Conservation (phyloP, 2,113 vertebrate species). For the Eubucco bourcierii region DNA sequence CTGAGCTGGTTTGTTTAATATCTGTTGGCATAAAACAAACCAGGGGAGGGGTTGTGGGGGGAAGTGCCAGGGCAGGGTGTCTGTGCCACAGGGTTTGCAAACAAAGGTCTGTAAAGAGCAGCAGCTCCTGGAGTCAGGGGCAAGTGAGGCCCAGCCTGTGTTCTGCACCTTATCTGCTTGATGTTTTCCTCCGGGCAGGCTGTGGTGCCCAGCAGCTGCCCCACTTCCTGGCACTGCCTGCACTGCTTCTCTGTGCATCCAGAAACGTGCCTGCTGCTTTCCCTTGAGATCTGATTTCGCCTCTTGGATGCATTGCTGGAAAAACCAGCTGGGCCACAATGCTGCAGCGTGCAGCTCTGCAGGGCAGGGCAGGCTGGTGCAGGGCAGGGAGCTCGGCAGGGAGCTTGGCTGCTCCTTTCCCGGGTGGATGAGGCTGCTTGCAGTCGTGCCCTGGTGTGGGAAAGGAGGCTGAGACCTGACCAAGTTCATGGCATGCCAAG, state of each 20-base stretch:
- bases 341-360: neutral
- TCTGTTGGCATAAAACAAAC: neutral
- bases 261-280: conserved; percentile 50
- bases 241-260: neutral
- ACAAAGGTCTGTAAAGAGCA: neutral
- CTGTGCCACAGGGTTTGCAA: neutral
- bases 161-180: neutral
- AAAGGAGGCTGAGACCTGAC: neutral
- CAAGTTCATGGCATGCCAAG: neutral
- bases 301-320: conserved; percentile 61
- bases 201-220: neutral
- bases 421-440: rapidly evolving
- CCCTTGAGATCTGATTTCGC: conserved; percentile 31
- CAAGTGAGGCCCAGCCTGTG: neutral
- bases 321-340: conserved; percentile 67
- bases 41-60: neutral
- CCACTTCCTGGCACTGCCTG: conserved; percentile 1
- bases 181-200: neutral
- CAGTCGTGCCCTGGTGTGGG: neutral
- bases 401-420: neutral
- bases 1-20: neutral
- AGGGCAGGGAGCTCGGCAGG: neutral
- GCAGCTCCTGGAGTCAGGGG: neutral
- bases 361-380: conserved; percentile 27
- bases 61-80: neutral